phyloP scores from a whole-genome alignment of 2,113 vertebrate genomes.

The Calyptommatus sinebrachiatus region DNA sequence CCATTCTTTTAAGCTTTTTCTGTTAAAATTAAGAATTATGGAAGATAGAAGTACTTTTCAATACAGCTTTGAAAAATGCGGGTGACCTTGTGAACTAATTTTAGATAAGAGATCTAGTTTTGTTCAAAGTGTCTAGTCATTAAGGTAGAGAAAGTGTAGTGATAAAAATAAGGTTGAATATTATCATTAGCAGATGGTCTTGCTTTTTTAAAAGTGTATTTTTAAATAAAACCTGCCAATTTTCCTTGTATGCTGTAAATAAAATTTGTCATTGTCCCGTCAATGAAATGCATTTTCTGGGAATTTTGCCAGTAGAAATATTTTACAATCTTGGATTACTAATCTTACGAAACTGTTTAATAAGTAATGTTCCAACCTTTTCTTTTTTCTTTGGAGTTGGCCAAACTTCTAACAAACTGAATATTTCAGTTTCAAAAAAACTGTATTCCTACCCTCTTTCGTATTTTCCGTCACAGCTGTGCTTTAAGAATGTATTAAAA shows the following conservation, averaged over 20 bases:
- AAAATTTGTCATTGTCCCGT: slow-evolving; percentile 59
- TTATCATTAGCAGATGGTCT: slow-evolving; percentile 66
- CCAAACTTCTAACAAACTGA: slow-evolving; percentile 24
- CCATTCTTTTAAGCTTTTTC: no score
- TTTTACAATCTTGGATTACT: slow-evolving; percentile 61
- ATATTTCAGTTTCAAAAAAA: neutral
- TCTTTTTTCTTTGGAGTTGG: slow-evolving; percentile 37
- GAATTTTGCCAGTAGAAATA: slow-evolving; percentile 54
- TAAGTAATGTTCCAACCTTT: slow-evolving; percentile 40
- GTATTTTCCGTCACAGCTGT: slow-evolving; percentile 3
- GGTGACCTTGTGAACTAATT: neutral
- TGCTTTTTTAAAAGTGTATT: slow-evolving; percentile 61
- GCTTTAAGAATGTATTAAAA: neutral
- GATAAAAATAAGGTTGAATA: slow-evolving; percentile 58
- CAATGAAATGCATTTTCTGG: slow-evolving; percentile 54
- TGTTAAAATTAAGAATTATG: no score
- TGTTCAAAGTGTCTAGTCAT: slow-evolving; percentile 46
- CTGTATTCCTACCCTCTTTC: neutral
- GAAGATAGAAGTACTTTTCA: neutral
- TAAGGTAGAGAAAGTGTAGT: slow-evolving; percentile 53
- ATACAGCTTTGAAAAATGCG: neutral
- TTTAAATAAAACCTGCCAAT: slow-evolving; percentile 61
- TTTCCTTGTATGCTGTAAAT: slow-evolving; percentile 63
- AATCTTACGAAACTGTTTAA: slow-evolving; percentile 54
- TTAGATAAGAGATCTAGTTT: slow-evolving; percentile 38